Conservation (phyloP, 2,113 vertebrate species). For the Cyanistes caeruleus region DNA sequence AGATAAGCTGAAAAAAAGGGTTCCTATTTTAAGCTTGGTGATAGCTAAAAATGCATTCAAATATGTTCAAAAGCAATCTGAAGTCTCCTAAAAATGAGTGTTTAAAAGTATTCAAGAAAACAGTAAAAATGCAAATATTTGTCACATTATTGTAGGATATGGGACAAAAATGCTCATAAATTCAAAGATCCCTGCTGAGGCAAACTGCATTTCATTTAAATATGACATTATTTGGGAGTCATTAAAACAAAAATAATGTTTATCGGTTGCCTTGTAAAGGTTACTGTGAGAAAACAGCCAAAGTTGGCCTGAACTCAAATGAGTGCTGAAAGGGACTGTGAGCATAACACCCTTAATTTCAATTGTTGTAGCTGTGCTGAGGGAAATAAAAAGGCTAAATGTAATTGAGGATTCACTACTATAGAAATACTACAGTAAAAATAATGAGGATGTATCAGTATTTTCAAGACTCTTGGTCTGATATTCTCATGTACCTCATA, state of each 20-base stretch:
- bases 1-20: conserved; percentile 81
- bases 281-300: conserved; percentile 34
- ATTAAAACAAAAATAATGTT: conserved; percentile 68
- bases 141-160: conserved; percentile 68
- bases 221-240: conserved; percentile 66
- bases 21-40: conserved; percentile 78
- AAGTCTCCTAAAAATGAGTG: conserved; percentile 75
- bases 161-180: conserved; percentile 70
- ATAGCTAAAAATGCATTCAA: conserved; percentile 81
- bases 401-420: background rate
- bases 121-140: conserved; percentile 81
- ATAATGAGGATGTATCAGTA: background rate
- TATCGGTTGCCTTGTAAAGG: conserved; percentile 49
- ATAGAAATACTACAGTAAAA: background rate
- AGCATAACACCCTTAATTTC: background rate
- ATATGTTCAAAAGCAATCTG: conserved; percentile 79
- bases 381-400: background rate
- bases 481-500: background rate
- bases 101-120: conserved; percentile 79
- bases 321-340: background rate
- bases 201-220: conserved; percentile 60
- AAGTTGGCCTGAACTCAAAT: conserved; percentile 9
- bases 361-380: background rate
- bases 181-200: conserved; percentile 64
- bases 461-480: background rate